Evolutionary conservation across 2,797 vertebrate genomes (phyloP).

Genomic region (Argentina silus): DNA sequence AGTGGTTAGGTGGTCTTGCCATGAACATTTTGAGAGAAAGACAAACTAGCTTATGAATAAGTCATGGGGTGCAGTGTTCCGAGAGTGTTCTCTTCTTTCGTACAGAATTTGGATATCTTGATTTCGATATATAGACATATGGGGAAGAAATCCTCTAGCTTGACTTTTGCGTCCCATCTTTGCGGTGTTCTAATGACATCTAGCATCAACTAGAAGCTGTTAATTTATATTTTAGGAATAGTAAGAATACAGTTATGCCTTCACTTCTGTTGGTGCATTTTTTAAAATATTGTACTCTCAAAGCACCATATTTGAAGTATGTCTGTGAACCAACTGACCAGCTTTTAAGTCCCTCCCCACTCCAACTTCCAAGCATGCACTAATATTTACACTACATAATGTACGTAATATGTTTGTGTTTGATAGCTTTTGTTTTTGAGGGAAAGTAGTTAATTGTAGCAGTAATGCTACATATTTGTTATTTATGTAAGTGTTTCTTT

Average conservation of each 20-base stretch:
- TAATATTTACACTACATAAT: not conserved
- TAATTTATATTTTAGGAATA: not conserved
- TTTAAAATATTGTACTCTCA: conserved; percentile 34
- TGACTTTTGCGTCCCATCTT: not conserved
- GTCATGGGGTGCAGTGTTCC: no score
- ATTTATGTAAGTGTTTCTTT: conserved; percentile 17
- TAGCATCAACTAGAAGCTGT: not conserved
- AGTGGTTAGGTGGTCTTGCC: not conserved
- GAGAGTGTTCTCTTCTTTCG: not conserved
- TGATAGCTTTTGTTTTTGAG: conserved; percentile 1
- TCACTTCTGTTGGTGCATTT: not conserved
- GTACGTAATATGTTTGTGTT: not conserved
- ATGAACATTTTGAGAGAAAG: not conserved
- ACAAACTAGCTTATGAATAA: not conserved
- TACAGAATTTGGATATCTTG: not conserved
- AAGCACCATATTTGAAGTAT: conserved; percentile 2
- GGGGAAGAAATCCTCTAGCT: not conserved
- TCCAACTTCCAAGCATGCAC: conserved; percentile 29
- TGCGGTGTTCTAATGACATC: not conserved
- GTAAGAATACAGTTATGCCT: not conserved
- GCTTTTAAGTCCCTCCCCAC: not conserved
- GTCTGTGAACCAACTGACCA: conserved; percentile 18
- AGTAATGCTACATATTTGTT: not conserved
- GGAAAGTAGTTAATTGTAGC: not conserved
- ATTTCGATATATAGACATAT: not conserved